Conservation (phyloP, 1,140 invertebrate species). For the Halesus radiatus region DNA sequence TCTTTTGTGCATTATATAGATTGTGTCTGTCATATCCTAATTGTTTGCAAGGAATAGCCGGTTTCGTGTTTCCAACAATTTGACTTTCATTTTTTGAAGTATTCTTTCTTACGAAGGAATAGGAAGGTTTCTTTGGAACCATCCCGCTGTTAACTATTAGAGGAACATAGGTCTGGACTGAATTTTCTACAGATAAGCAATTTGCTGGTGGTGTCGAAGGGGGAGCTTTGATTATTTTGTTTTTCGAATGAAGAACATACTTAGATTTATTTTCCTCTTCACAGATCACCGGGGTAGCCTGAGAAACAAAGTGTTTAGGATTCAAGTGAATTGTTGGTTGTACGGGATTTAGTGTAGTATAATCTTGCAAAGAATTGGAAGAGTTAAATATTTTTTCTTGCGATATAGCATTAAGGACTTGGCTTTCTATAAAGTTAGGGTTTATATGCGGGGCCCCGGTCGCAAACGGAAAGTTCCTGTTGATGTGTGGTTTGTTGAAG, state of each 20-base stretch:
- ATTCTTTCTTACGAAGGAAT: constrained; percentile 44
- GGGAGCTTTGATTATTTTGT: constrained; percentile 38
- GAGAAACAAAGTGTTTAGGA: constrained; percentile 45
- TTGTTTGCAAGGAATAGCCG: neutral
- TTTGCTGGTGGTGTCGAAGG: neutral
- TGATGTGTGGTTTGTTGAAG: constrained; percentile 41
- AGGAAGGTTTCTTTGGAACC: constrained; percentile 42
- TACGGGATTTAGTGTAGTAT: neutral
- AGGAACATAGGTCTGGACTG: neutral
- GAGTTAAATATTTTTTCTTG: constrained; percentile 3
- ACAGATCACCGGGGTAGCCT: neutral
- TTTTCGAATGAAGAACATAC: constrained; percentile 39
- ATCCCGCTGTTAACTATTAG: neutral
- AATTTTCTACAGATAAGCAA: neutral
- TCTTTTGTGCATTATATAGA: neutral
- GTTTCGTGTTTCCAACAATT: neutral
- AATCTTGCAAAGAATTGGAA: neutral
- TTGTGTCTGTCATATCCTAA: neutral
- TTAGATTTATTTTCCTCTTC: neutral
- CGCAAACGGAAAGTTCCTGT: constrained; percentile 32
- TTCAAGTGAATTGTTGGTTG: constrained; percentile 51
- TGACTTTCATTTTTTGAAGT: neutral
- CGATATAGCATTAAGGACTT: neutral
- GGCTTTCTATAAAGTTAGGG: constrained; percentile 44
- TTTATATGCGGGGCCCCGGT: constrained; percentile 41